Conservation (phyloP, 2,113 vertebrate species). For the Mystacornis crossleyi region DNA sequence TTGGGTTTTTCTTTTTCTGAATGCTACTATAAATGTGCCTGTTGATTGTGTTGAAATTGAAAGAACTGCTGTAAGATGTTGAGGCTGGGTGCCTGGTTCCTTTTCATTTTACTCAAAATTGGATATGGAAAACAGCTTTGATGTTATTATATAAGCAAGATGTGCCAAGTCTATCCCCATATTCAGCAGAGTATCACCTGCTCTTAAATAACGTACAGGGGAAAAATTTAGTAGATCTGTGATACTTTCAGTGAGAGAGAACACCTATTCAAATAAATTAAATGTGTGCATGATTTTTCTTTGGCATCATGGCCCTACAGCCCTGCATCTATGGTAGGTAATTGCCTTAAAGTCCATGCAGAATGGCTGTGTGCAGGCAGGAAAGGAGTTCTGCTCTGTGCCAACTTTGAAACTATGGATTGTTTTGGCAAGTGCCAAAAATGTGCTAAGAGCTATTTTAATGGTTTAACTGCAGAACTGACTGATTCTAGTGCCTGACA, state of each 20-base stretch:
- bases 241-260: neutral
- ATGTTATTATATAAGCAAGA: neutral
- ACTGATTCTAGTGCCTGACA: neutral
- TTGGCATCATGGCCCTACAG: neutral
- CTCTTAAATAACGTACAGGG: neutral
- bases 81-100: neutral
- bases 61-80: neutral
- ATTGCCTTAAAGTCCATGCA: neutral
- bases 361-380: neutral
- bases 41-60: neutral
- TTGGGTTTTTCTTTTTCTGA: neutral
- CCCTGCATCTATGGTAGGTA: neutral
- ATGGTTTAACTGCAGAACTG: neutral
- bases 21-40: neutral
- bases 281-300: neutral
- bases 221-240: neutral
- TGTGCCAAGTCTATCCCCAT: accelerated
- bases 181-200: neutral
- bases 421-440: neutral
- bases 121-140: neutral
- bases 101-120: neutral
- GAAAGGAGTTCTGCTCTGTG: neutral
- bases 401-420: neutral
- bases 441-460: neutral
- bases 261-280: neutral